Base-by-base conservation (phyloP, 2,888 invertebrate genomes). In the Poecilobothrus nobilitatus region DNA sequence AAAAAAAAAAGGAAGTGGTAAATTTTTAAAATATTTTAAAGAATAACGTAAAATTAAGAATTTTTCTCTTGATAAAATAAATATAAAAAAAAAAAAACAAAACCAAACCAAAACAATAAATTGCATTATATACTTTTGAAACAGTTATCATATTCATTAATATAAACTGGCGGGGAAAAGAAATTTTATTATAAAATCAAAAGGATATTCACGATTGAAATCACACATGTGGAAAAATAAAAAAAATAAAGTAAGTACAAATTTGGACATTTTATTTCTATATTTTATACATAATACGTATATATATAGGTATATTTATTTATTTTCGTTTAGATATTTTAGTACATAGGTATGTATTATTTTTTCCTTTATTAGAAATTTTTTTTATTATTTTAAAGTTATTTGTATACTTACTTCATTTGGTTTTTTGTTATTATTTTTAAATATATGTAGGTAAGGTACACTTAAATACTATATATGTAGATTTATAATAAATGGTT, bases 141-240 rank as follows among this genome's bases (percentile, higher is more conserved):
- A 53, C 53, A n/a, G 53, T 53, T 18, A 53, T 2, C 18, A 18
- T 53, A 53, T 53, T n/a, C 1, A 18, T 18, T 53, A 15, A 53
- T 18, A 53, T 53, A 53, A 53, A 53, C 53, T 53, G 53, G 53
- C 53, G 53, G 53, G 53, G 53, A 53, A 53, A 53, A 53, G 53
- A 53, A 53, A 53, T 53, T 18, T 53, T 53, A 18, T n/a, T 18
- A 3, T 53, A 53, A 53, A 53, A 53, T 53, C 53, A 53, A 53
- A 53, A 53, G 53, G 53, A 53, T 53, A 53, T 53, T 12, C 53
- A n/a, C 53, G 53, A 53, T 53, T 53, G 53, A 53, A 53, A 53
- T 53, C 53, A 53, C 53, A 53, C 53, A 53, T 53, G 53, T 53
- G 53, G 53, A 53, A 18, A n/a, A 53, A 53, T 53, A 53, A 53